Evolutionary conservation across 23 tunicate species (phyloP), one percentile per base, ranked within the genome.

Genomic region (Phallusia fumigata): DNA sequence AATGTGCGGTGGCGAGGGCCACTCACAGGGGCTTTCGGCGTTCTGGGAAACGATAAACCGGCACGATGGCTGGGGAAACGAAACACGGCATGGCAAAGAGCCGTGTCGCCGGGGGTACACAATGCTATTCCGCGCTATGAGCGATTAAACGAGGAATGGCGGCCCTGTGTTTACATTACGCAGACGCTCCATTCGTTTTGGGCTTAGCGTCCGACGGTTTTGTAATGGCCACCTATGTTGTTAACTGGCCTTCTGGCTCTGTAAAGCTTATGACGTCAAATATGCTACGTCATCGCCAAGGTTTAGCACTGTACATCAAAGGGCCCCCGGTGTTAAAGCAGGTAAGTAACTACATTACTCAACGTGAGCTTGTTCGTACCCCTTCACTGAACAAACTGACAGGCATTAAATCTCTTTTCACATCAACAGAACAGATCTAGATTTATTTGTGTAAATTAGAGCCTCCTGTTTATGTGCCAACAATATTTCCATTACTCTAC

Each of bases 41-140:
- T 58, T 58, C 26, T 58, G 69, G 69, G 69, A 58, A 58, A 58
- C 69, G 69, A 24, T 1, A 58, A 58, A 24, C 69, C 69, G 69
- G 69, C 69, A 21, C 28, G 28, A 24, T 21, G 69, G 26, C 28
- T 58, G 28, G 28, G 28, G 69, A 58, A 58, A 58, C 69, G 69
- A 58, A 58, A 58, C 13, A 58, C 69, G 28, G 26, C 28, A 24
- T 21, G 69, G 26, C 13, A 58, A 58, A 58, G 69, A 13, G 69
- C 28, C 69, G 69, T 58, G 69, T 58, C 69, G 69, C 69, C 69
- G 26, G 28, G 69, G 69, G 28, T 58, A 58, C 69, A 58, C 69
- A 58, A 58, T 40, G 47, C 47, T 5, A 40, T 40, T 40, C 10
- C 47, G 47, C 5, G 47, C 47, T 40, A 40, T 40, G 47, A 40